phyloP scores from a whole-genome alignment of 30 jellyfish, hydroid and myxozoan species.

The Pseudorhiza aurosa region DNA sequence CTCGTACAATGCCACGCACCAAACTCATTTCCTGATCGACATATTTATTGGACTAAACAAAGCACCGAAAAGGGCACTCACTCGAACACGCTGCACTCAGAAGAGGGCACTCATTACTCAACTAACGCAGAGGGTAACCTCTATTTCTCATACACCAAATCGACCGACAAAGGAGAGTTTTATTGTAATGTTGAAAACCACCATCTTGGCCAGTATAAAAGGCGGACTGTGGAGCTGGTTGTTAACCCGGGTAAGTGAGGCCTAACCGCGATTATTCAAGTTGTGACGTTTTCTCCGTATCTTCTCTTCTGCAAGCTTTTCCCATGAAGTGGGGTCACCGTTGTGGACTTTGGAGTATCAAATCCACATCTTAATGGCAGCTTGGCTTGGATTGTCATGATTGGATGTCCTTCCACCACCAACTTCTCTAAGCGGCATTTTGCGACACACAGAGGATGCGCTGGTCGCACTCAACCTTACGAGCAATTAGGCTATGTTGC shows the following conservation, averaged over 20 bases:
- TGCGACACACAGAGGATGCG: no score
- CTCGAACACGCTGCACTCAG: constrained; percentile 69
- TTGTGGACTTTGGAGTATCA: no score
- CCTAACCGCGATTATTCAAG: neutral
- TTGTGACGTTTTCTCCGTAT: neutral
- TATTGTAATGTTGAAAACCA: constrained; percentile 89
- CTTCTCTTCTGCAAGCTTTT: neutral
- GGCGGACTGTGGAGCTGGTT: constrained; percentile 86
- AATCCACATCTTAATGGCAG: no score
- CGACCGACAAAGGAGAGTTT: constrained; percentile 76
- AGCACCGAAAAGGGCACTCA: constrained; percentile 28
- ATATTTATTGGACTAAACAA: constrained; percentile 83
- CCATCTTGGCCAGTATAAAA: constrained; percentile 50
- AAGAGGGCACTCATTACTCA: constrained; percentile 72
- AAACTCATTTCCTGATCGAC: constrained; percentile 90
- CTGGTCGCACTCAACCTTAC: no score
- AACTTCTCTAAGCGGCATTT: no score
- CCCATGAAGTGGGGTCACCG: no score
- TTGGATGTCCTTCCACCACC: no score
- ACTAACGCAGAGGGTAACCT: constrained; percentile 87
- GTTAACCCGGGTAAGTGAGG: constrained; percentile 78
- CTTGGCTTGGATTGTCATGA: no score
- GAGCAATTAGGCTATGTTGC: no score
- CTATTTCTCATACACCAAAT: constrained; percentile 85
- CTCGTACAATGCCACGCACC: constrained; percentile 95